Evolutionary conservation across 2,888 invertebrate genomes (phyloP).

Genomic region (Archaeoteleia sp.): DNA sequence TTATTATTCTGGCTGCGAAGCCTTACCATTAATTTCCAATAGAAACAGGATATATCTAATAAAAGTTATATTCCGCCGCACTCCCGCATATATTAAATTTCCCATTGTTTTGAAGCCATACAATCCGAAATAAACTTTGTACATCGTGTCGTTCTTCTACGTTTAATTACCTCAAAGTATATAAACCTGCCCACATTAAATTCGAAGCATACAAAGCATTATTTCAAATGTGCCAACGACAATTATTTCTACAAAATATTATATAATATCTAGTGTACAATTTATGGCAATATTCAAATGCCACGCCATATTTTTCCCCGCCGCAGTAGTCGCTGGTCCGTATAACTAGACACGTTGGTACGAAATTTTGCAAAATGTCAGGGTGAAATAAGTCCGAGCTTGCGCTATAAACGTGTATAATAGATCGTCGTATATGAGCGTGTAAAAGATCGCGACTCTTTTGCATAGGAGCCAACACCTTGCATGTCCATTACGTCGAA

Average conservation of each 20-base stretch:
- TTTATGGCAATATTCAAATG: too few relatives aligned
- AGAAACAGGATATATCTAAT: slow-evolving; percentile 43
- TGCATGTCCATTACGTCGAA: slow-evolving; percentile 70
- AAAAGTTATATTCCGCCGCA: slow-evolving; percentile 26
- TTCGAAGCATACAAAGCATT: slow-evolving; percentile 1
- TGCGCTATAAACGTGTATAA: slow-evolving; percentile 18
- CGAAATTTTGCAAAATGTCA: neutral
- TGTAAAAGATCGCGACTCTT: slow-evolving; percentile 46
- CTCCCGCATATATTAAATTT: slow-evolving; percentile 45
- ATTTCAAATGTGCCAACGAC: too few relatives aligned
- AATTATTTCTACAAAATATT: neutral
- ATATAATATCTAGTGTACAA: too few relatives aligned
- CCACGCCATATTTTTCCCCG: too few relatives aligned
- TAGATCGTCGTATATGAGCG: slow-evolving; percentile 11
- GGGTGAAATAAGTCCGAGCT: neutral
- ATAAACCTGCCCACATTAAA: slow-evolving; percentile 22
- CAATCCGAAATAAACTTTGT: slow-evolving; percentile 43
- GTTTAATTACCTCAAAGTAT: slow-evolving; percentile 37
- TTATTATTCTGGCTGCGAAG: neutral
- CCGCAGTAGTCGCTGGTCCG: too few relatives aligned
- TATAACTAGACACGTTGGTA: slow-evolving; percentile 3
- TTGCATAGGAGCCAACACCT: slow-evolving; percentile 64
- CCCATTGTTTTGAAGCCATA: slow-evolving; percentile 47
- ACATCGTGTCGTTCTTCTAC: slow-evolving; percentile 35
- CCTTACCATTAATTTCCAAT: slow-evolving; percentile 4